Base-by-base conservation (phyloP, 1,140 invertebrate genomes). In the Pinna nobilis region DNA sequence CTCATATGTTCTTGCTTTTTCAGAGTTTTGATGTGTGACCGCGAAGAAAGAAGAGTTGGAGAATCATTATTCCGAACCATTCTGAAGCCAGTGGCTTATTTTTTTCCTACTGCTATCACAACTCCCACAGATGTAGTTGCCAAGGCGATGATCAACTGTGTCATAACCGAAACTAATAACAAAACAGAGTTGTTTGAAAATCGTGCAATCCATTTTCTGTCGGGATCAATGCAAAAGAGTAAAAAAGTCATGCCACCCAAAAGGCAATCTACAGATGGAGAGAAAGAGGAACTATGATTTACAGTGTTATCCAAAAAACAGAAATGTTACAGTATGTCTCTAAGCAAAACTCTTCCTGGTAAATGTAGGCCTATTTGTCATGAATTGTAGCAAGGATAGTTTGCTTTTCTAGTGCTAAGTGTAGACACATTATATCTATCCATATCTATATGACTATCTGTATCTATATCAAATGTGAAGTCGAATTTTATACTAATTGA, bases 71-170 rank as follows among this genome's bases (percentile, higher is more conserved):
- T 81, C 20, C 68, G 78, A 35, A 63, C 77, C 15, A 20, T 88
- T 3, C 77, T 88, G 3, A 84, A 82, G 49, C 88, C 88, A 25
- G 50, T 89, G 6, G 64, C 81, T 11, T 81, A 81, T 53, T 61
- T 87, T 7, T 85, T 85, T 53, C 87, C 88, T 3, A 87, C 84
- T 23, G 83, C 86, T 23, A 82, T 88, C 9, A 84, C 85, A 4
- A 80, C 82, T 35, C 86, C 88, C 1, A 79, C 84, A 18, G 78
- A 83, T 2, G 76, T 74, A 13, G 69, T 87, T n/a, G 83, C 84
- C 13, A 71, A 72, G 32, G 84, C 86, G 30, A 86, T 89, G 81
- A 70, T 88, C 55, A 86, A 84, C 67, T 82, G 80, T 74, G 80
- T 74, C 25, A 61, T 86, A 1, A 55, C 61, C 15, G 44, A 77